phyloP scores from a whole-genome alignment of 1,140 invertebrate genomes.

The Venturia canescens region DNA sequence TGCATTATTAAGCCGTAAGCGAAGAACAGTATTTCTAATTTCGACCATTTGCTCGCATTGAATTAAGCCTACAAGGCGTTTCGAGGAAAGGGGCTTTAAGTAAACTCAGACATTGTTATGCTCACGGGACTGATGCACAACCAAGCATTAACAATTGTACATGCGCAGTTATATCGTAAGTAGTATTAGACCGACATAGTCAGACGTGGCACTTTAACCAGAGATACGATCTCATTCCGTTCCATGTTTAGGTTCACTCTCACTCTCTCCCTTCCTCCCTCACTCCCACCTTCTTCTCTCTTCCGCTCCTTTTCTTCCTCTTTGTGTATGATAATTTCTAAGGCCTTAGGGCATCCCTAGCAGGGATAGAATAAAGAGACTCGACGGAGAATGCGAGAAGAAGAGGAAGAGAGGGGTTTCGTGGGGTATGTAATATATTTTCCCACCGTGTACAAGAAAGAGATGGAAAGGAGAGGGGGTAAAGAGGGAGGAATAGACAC shows the following conservation, averaged over 20 bases:
- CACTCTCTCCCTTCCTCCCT: neutral
- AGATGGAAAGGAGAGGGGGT: neutral
- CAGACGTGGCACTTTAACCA: conserved; percentile 40
- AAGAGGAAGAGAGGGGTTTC: neutral
- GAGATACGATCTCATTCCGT: conserved; percentile 44
- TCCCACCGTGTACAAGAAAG: conserved; percentile 27
- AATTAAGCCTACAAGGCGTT: conserved; percentile 22
- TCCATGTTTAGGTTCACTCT: neutral
- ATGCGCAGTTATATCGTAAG: conserved; percentile 10
- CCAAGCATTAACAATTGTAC: neutral
- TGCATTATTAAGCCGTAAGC: neutral
- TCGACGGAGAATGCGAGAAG: neutral
- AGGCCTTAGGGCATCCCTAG: neutral
- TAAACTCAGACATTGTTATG: conserved; percentile 43
- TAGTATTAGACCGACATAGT: conserved; percentile 44
- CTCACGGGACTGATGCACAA: conserved; percentile 34
- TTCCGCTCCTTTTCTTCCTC: neutral
- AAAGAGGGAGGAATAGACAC: neutral
- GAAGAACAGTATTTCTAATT: conserved; percentile 4
- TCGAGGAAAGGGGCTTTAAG: neutral
- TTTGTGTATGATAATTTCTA: conserved; percentile 33
- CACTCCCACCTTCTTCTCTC: neutral
- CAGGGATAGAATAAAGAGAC: conserved; percentile 31
- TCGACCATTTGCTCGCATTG: conserved; percentile 10
- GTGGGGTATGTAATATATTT: conserved; percentile 37